Percentiles rank a stretch among this genome's conserved stretches.
Conservation (phyloP, 2,888 invertebrate genomes). For the Brenthis daphne region DNA sequence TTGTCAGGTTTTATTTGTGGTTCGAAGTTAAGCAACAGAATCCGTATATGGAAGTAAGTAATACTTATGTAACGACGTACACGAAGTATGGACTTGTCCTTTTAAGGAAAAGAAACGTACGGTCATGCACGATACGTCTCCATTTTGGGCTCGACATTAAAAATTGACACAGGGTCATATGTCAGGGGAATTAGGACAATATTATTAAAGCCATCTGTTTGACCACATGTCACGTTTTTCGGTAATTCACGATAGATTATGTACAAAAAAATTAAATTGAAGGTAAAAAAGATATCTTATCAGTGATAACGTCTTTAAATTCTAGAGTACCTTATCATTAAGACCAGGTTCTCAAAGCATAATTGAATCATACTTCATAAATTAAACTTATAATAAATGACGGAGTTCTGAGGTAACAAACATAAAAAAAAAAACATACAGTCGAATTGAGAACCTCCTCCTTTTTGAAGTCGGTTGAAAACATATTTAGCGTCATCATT, state of each 20-base stretch:
- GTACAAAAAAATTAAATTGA: constrained; percentile 24
- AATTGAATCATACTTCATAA: constrained; percentile 27
- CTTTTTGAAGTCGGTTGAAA: not conserved
- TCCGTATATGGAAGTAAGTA: constrained; percentile 67
- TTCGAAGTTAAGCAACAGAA: constrained; percentile 52
- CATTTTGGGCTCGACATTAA: constrained; percentile 75
- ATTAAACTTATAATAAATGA: constrained; percentile 6
- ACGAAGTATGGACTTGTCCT: constrained; percentile 68
- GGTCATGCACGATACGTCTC: constrained; percentile 68
- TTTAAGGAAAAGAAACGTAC: constrained; percentile 68
- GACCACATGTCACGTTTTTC: constrained; percentile 35
- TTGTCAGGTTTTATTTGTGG: constrained; percentile 29
- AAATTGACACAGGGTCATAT: constrained; percentile 73
- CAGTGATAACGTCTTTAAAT: constrained; percentile 34
- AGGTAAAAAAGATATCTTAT: constrained; percentile 40
- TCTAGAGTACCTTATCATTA: constrained; percentile 20
- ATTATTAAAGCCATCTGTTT: constrained; percentile 36
- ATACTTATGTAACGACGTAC: constrained; percentile 73
- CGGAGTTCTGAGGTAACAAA: no score
- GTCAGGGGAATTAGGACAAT: constrained; percentile 63
- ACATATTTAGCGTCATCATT: constrained; percentile 16
- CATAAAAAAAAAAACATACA: no score
- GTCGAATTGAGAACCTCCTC: no score
- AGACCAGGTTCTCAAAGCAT: constrained; percentile 14
- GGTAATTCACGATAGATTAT: constrained; percentile 12